phyloP scores from a whole-genome alignment of 2,113 vertebrate genomes.

The Bubalus kerabau region DNA sequence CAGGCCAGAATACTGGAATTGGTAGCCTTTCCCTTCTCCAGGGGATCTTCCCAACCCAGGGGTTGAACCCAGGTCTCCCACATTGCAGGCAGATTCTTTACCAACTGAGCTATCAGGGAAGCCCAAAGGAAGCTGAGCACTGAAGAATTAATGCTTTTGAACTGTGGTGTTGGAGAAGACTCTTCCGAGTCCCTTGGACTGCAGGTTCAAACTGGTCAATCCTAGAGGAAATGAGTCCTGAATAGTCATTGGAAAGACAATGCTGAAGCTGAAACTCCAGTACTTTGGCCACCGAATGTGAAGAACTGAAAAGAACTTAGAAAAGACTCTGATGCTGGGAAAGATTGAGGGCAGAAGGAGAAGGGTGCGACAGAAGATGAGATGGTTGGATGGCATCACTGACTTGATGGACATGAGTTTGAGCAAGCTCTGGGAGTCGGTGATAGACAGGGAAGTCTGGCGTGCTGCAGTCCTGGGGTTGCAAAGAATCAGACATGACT shows the following conservation, averaged over 20 bases:
- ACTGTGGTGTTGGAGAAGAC: background rate
- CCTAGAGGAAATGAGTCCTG: background rate
- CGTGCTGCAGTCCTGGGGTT: background rate
- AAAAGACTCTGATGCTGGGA: background rate
- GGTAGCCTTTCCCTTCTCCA: background rate
- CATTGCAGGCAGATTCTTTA: background rate
- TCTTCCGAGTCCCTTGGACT: background rate
- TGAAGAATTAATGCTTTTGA: background rate
- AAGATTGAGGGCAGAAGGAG: background rate
- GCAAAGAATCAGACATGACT: background rate
- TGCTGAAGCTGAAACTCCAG: background rate
- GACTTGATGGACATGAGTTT: background rate
- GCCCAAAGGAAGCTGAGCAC: background rate
- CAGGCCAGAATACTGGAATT: background rate
- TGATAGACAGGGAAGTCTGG: background rate
- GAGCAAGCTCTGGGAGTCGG: background rate
- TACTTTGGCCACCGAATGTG: background rate
- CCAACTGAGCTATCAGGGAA: background rate
- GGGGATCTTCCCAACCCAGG: background rate
- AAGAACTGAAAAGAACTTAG: background rate
- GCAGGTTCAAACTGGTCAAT: background rate
- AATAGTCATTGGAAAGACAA: background rate
- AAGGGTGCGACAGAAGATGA: background rate
- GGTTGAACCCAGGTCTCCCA: background rate
- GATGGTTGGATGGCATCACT: background rate